phyloP scores from a whole-genome alignment of 2,113 vertebrate species.

The Morone saxatilis region DNA sequence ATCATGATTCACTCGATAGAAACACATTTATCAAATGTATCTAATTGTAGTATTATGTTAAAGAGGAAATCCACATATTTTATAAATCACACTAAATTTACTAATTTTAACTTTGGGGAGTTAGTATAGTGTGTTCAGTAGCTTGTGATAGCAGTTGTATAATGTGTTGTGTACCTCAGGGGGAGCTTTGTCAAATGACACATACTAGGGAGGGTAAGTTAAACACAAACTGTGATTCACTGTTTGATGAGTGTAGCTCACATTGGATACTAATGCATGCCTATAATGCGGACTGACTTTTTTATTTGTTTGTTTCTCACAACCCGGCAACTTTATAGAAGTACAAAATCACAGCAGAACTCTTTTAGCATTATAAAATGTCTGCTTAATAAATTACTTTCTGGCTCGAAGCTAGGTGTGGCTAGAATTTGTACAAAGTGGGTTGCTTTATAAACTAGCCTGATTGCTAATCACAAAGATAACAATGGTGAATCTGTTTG shows the following conservation, averaged over 20 bases:
- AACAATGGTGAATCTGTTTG: conserved; percentile 18
- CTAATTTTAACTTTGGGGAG: not conserved
- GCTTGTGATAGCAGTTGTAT: not conserved
- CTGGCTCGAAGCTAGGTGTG: conserved; percentile 14
- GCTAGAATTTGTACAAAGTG: conserved; percentile 11
- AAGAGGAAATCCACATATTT: not conserved
- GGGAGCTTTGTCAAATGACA: not conserved
- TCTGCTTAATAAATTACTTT: conserved; percentile 1
- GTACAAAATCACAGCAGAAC: not conserved
- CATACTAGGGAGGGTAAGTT: not conserved
- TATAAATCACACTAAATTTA: not conserved
- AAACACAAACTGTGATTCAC: not conserved
- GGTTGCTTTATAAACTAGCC: conserved; percentile 21
- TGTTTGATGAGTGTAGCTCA: not conserved
- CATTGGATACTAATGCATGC: no score
- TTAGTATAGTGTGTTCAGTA: no score
- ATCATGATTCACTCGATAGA: not conserved
- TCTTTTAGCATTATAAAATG: not conserved
- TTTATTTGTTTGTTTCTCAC: not conserved
- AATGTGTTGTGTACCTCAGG: not conserved
- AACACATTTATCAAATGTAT: not conserved
- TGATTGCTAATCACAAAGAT: conserved; percentile 29
- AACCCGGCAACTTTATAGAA: not conserved
- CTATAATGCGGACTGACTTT: no score
- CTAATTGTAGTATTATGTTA: not conserved